Evolutionary conservation across 2,888 invertebrate species (phyloP).

Genomic region (Ophioninae sp.): DNA sequence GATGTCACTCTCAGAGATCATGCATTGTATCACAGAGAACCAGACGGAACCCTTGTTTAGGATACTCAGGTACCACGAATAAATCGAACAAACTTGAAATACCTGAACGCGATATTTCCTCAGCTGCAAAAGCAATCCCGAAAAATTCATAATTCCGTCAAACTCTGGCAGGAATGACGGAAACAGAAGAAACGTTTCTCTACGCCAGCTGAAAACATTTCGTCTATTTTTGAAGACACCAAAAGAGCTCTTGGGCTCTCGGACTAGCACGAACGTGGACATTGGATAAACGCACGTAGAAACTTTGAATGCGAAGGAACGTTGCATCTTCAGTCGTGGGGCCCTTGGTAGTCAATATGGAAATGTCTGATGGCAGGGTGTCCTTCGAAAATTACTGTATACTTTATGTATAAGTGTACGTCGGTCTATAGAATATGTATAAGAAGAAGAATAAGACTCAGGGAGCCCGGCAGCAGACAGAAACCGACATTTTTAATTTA

Average conservation of each 20-base stretch:
- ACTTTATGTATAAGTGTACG: not conserved
- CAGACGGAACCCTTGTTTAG: not conserved
- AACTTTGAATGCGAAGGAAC: not conserved
- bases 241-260: not conserved
- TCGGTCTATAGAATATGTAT: conserved; percentile 28
- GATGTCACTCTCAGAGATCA: not conserved
- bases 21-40: not conserved
- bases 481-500: conserved; percentile 58
- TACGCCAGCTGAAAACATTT: not conserved
- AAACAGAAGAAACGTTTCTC: not conserved
- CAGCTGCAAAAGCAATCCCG: not conserved
- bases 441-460: conserved; percentile 5
- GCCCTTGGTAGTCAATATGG: not conserved
- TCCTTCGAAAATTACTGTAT: conserved; percentile 42
- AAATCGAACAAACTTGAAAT: conserved; percentile 1
- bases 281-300: not conserved
- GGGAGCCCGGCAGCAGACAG: conserved; percentile 22
- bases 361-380: conserved; percentile 26
- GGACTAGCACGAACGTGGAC: not conserved
- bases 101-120: not conserved
- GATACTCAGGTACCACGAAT: not conserved
- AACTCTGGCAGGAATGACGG: not conserved
- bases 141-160: conserved; percentile 18
- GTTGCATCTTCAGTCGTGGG: not conserved
- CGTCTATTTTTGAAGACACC: conserved; percentile 4